phyloP scores from a whole-genome alignment of 1,140 invertebrate genomes.

The Aradophagus sp. region DNA sequence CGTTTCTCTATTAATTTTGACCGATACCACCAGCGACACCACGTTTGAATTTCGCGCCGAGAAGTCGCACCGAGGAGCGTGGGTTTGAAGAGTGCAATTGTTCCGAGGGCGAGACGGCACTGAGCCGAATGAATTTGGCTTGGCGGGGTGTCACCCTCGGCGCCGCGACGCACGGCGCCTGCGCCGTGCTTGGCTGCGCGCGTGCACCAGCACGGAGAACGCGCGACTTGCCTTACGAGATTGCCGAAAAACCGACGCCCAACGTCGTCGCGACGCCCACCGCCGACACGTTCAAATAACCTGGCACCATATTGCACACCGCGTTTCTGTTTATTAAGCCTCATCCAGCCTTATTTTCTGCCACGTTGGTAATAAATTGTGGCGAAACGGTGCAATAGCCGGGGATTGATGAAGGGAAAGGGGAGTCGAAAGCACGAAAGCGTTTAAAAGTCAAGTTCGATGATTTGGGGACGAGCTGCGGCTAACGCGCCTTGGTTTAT shows the following conservation, averaged over 20 bases:
- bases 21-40: slow-evolving; percentile 9
- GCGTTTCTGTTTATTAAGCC: slow-evolving; percentile 41
- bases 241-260: slow-evolving; percentile 59
- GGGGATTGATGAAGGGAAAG: too few relatives aligned
- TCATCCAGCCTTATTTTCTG: slow-evolving; percentile 17
- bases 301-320: slow-evolving; percentile 48
- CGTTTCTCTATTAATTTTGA: too few relatives aligned
- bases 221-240: slow-evolving; percentile 54
- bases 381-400: too few relatives aligned
- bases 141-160: slow-evolving; percentile 50
- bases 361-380: too few relatives aligned
- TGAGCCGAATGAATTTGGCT: slow-evolving; percentile 40
- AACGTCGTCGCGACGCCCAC: slow-evolving; percentile 50
- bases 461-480: too few relatives aligned
- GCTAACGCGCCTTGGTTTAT: too few relatives aligned
- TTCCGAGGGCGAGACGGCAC: slow-evolving; percentile 53
- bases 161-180: slow-evolving; percentile 28
- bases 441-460: too few relatives aligned
- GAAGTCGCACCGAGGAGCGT: not conserved
- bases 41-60: slow-evolving; percentile 25
- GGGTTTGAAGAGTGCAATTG: slow-evolving; percentile 3
- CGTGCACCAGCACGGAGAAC: slow-evolving; percentile 33
- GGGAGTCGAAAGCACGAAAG: too few relatives aligned
- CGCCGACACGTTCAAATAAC: slow-evolving; percentile 41
- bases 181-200: slow-evolving; percentile 43